Evolutionary conservation across 2,113 vertebrate species (phyloP).

Genomic region (Prolemur simus): DNA sequence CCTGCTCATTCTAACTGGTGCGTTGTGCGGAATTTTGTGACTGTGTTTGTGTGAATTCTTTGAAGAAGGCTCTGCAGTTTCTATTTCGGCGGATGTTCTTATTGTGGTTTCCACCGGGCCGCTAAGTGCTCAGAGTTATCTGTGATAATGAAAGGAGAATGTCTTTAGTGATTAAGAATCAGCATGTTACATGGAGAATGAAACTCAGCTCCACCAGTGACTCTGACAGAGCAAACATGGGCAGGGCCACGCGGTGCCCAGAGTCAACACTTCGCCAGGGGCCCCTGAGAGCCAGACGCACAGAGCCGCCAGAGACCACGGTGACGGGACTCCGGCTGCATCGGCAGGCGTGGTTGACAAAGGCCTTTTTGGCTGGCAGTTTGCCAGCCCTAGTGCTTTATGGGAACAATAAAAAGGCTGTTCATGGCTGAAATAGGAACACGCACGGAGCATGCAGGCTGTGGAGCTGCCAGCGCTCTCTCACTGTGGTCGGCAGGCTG

Average conservation of each 20-base stretch:
- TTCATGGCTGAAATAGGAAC: neutral
- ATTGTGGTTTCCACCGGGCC: neutral
- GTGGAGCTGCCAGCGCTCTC: rapidly evolving
- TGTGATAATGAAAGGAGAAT: neutral
- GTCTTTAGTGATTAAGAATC: neutral
- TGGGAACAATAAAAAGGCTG: neutral
- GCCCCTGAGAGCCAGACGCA: rapidly evolving
- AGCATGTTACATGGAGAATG: neutral
- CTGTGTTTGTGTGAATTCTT: neutral
- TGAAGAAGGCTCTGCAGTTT: neutral
- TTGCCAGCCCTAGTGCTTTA: neutral
- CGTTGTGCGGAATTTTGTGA: neutral
- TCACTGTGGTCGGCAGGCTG: rapidly evolving
- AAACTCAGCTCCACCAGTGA: neutral
- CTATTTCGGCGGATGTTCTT: neutral
- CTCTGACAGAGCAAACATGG: too few species aligned
- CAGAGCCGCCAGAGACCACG: rapidly evolving
- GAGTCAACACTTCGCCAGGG: rapidly evolving
- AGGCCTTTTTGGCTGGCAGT: neutral
- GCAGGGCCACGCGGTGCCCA: rapidly evolving
- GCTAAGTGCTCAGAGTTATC: neutral
- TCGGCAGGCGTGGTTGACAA: rapidly evolving
- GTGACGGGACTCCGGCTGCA: neutral
- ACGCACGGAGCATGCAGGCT: rapidly evolving
- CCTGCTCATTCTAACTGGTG: rapidly evolving